Conservation (phyloP, 35 echinoderm and acorn worm species). For the Ophioderma brevispina region DNA sequence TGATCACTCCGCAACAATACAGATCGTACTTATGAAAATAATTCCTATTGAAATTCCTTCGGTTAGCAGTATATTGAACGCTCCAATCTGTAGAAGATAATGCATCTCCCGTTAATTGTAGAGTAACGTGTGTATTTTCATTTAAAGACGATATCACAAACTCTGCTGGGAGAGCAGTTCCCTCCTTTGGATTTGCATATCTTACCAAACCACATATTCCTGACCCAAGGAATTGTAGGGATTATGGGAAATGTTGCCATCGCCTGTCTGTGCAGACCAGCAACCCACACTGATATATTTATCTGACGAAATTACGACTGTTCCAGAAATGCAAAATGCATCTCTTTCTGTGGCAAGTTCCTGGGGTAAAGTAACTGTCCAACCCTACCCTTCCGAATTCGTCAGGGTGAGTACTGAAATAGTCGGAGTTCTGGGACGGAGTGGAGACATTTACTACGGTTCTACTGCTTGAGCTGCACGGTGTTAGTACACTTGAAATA, state of each 20-base stretch:
- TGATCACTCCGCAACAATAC: constrained; percentile 14
- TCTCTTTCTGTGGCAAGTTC: neutral
- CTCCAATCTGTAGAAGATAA: neutral
- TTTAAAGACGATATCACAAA: neutral
- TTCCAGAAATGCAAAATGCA: neutral
- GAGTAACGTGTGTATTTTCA: neutral
- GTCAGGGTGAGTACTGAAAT: neutral
- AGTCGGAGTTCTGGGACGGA: neutral
- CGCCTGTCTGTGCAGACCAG: neutral
- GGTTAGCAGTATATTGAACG: neutral
- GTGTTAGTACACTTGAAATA: neutral
- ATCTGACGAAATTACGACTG: neutral
- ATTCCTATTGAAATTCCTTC: neutral
- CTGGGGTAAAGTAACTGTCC: neutral
- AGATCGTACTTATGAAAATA: neutral
- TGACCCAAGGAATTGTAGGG: neutral
- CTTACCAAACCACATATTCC: neutral
- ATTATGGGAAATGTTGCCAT: neutral
- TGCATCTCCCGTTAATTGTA: neutral
- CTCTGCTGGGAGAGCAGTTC: neutral
- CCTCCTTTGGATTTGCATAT: neutral
- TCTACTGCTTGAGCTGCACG: neutral
- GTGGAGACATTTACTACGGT: neutral
- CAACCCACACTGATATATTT: neutral
- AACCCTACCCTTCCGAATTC: neutral